Base-by-base conservation (phyloP, 2,113 vertebrate genomes). In the Leptosomus discolor region DNA sequence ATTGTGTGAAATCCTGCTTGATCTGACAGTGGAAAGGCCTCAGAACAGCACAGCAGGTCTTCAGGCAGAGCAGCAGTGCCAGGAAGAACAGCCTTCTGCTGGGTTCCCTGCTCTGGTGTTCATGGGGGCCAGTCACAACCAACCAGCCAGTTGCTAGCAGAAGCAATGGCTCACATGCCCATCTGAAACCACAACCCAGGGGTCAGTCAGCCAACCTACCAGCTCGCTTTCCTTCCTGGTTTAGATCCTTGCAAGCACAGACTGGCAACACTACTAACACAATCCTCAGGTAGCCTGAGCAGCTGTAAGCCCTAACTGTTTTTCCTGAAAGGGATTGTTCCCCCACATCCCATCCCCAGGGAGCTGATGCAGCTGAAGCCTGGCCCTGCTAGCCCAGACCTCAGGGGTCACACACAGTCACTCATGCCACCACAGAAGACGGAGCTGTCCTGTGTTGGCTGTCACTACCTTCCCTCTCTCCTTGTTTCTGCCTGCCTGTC, bases 121-220 rank as follows among this genome's bases (percentile, higher is more conserved):
- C 24, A 21, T 29, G 56, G 39, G 50, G 11, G 8, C 24, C 32
- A 51, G 56, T n/a, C 37, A 63, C 48, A 64, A 6, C 30, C 27
- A 34, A 8, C 54, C 26, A 24, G 18, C 22, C 43, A 11, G 22
- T 11, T 68, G 61, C 17, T 58, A n/a, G 24, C 41, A 75, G 70
- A 45, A 76, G 41, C 0, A 0, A 36, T 67, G 45, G 37, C 11
- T 79, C 32, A 34, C 0, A 0, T 65, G 37, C 7, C 20, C 13
- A 1, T 75, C 37, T 36, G 43, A 88, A 94, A 41, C 13, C 53
- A 68, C 70, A 68, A 10, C 6, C 18, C 30, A 58, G 21, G 26
- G 27, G 6, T 60, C 41, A 41, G 37, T 9, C 41, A 87, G 37
- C 27, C 20, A 6, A 80, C 43, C 51, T 83, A 12, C 51, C 29